These are phyloP conservation scores for Chanos chanos DNA, from an alignment of 2,797 vertebrate species.

Conservation along the genomic window DNA sequence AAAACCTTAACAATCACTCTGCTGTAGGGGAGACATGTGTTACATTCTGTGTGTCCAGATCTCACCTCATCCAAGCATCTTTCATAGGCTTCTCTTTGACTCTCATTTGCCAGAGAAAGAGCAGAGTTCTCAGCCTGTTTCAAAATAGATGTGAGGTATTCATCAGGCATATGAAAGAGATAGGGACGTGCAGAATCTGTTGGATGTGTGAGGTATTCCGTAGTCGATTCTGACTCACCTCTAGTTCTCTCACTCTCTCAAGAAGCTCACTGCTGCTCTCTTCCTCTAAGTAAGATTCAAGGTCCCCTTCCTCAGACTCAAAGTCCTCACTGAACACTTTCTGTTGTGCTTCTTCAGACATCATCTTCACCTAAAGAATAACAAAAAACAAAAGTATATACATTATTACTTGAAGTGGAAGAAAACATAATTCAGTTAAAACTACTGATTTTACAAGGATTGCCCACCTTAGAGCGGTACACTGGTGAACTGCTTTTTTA, in stretches of 20 bases:
- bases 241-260: constrained; percentile 86
- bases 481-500: background rate
- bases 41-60: no score
- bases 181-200: constrained; percentile 12
- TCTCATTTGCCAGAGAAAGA: constrained; percentile 91
- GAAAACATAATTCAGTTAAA: background rate
- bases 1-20: no score
- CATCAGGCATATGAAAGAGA: background rate
- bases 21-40: no score
- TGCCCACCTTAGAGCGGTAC: no score
- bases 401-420: background rate
- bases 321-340: constrained; percentile 72
- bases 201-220: background rate
- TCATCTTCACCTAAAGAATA: constrained; percentile 66
- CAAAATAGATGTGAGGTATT: constrained; percentile 20
- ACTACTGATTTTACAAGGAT: no score
- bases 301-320: constrained; percentile 64
- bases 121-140: constrained; percentile 87
- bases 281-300: constrained; percentile 71
- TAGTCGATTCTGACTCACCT: constrained; percentile 64
- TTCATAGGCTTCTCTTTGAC: constrained; percentile 90
- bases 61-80: constrained; percentile 88
- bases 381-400: background rate
- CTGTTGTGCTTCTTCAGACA: constrained; percentile 80
- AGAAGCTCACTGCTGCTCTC: constrained; percentile 85